Evolutionary conservation across 2,113 vertebrate species (phyloP).

Genomic region (Dipodomys stephensi): DNA sequence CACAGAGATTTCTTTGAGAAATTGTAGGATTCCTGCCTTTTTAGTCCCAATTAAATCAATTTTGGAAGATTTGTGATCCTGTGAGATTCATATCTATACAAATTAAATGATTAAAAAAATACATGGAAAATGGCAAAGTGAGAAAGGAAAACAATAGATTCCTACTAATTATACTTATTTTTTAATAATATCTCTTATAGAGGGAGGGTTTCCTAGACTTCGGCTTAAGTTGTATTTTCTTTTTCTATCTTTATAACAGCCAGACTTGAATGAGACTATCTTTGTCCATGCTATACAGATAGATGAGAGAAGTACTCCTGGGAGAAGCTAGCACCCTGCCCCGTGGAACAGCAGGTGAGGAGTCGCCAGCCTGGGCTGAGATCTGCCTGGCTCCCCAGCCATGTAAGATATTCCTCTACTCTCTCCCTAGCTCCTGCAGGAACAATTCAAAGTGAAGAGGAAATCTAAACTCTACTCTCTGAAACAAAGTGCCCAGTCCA

Average conservation of each 20-base stretch:
- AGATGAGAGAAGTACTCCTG: background rate
- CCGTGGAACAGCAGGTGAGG: background rate
- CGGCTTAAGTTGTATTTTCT: background rate
- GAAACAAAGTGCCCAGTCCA: background rate
- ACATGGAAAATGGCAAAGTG: background rate
- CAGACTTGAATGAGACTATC: background rate
- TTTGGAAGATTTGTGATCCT: background rate
- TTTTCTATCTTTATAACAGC: background rate
- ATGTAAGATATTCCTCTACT: background rate
- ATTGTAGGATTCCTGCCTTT: conserved; percentile 38
- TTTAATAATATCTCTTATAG: background rate
- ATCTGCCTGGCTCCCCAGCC: background rate
- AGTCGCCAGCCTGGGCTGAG: background rate
- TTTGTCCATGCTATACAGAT: background rate
- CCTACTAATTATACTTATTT: background rate
- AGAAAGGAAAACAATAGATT: background rate
- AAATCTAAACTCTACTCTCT: background rate
- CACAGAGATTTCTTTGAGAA: conserved; percentile 9
- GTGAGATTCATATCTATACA: background rate
- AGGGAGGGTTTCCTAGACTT: background rate
- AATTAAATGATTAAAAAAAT: background rate
- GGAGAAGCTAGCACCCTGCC: background rate
- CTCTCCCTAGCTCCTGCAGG: background rate
- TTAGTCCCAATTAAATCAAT: conserved; percentile 33
- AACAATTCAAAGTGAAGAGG: background rate